Base-by-base conservation (phyloP, 2,113 vertebrate species). In the Pleuronectes platessa region DNA sequence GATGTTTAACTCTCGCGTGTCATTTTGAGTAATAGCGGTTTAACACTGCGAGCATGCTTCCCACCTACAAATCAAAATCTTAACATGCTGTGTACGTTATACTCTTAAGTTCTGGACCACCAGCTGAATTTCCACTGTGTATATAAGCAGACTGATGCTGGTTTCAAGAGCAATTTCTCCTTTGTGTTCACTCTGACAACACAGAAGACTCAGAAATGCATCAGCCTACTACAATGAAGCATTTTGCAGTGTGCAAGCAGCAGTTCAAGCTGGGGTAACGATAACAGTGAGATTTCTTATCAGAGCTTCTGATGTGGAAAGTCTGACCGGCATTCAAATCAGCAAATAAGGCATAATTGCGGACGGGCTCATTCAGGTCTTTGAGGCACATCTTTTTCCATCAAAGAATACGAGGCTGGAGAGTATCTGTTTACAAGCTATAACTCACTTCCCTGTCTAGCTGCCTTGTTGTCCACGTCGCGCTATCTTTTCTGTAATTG, bases 401-500 rank as follows among this genome's bases (percentile, higher is more conserved):
- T 93, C 86, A 90, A 91, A 89, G 49, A 76, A 18, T 54, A 83
- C 21, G 14, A 15, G 49, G 58, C 60, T 18, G 42, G 66, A 78
- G 78, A 85, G 78, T 74, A 82, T 88, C 86, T 89, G 80, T 85
- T 92, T 90, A 89, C 83, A 67, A 87, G 83, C 86, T 23, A 87
- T 89, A 88, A 89, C 79, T 85, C 80, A 83, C 86, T 92, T 88
- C 89, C 88, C 78, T 80, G 37, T 77, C 72, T 84, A n/a, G 61
- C 78, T 37, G 35, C 71, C 78, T 78, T 59, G 75, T 86, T 82
- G 82, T 83, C 84, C 76, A 56, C 45, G 40, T 51, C 64, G 53
- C 35, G 26, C 65, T 84, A 92, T 92, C 89, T 76, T 66, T 87
- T 74, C 86, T 85, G 78, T 91, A 92, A 93, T 90, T 93, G 90